phyloP scores from a whole-genome alignment of 2,888 invertebrate species.

The Phyllotreta striolata region DNA sequence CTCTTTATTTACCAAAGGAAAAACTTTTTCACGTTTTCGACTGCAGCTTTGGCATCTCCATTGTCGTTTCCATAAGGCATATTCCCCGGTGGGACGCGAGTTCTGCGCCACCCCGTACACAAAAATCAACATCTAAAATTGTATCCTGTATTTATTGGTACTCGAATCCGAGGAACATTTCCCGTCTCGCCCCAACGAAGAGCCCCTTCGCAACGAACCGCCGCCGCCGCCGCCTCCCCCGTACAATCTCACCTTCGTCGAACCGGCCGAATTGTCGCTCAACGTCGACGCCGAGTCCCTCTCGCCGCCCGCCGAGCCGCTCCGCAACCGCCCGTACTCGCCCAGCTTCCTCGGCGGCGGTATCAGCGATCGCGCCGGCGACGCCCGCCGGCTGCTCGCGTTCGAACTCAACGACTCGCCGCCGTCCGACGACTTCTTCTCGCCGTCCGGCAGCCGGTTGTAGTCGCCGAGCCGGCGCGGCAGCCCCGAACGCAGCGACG shows the following conservation, averaged over 20 bases:
- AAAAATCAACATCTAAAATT: conserved; percentile 64
- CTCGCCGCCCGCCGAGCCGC: conserved; percentile 62
- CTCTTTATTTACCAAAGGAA: no score
- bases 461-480: conserved; percentile 69
- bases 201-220: conserved; percentile 65
- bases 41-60: no score
- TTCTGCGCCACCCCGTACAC: no score
- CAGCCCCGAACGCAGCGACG: conserved; percentile 61
- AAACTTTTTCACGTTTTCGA: no score
- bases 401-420: conserved; percentile 60
- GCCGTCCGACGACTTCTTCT: conserved; percentile 61
- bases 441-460: conserved; percentile 68
- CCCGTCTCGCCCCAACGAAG: conserved; percentile 67
- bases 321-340: conserved; percentile 68
- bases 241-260: conserved; percentile 64
- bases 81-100: no score
- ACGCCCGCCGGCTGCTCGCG: conserved; percentile 59
- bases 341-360: conserved; percentile 66
- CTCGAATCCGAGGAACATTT: conserved; percentile 62
- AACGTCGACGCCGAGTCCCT: conserved; percentile 66
- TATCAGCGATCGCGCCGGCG: conserved; percentile 64
- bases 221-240: no score
- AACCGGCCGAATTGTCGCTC: conserved; percentile 66
- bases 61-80: no score
- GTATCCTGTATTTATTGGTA: conserved; percentile 77